Percentiles rank a stretch among this genome's conserved stretches.
phyloP scores from a whole-genome alignment of 1,140 invertebrate genomes.

The Anadara kagoshimensis region DNA sequence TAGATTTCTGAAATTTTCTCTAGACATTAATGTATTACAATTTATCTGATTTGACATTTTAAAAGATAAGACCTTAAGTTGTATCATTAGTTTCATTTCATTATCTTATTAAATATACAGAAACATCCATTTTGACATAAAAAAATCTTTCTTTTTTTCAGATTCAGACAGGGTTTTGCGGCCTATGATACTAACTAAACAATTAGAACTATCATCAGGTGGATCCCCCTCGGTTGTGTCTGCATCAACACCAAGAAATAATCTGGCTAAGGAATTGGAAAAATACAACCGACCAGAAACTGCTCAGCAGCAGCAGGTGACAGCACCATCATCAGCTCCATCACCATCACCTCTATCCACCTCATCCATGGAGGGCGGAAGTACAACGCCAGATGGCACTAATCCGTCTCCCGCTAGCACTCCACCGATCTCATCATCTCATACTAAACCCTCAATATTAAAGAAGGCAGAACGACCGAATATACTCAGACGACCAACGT shows the following conservation, averaged over 20 bases:
- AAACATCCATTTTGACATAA: too few species aligned
- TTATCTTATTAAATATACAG: too few species aligned
- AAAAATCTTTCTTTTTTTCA: constrained; percentile 26
- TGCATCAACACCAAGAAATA: constrained; percentile 68
- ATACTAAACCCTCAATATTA: constrained; percentile 27
- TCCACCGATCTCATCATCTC: constrained; percentile 4
- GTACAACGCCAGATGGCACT: background rate
- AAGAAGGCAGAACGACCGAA: constrained; percentile 60
- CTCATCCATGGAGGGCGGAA: background rate
- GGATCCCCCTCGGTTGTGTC: constrained; percentile 62
- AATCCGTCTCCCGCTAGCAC: background rate
- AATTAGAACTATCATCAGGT: constrained; percentile 66
- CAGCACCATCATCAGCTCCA: background rate
- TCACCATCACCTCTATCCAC: background rate
- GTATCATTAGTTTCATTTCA: too few species aligned
- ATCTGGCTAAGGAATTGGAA: constrained; percentile 73
- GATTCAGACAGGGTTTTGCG: constrained; percentile 71
- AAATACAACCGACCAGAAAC: constrained; percentile 67
- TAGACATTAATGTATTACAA: too few species aligned
- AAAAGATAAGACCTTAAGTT: too few species aligned
- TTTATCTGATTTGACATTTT: too few species aligned
- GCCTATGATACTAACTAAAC: constrained; percentile 75
- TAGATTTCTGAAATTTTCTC: too few species aligned
- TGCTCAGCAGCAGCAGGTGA: background rate
- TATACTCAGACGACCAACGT: constrained; percentile 63